Conservation (phyloP, 64 coral and sea anemone genomes). For the Porites lutea region DNA sequence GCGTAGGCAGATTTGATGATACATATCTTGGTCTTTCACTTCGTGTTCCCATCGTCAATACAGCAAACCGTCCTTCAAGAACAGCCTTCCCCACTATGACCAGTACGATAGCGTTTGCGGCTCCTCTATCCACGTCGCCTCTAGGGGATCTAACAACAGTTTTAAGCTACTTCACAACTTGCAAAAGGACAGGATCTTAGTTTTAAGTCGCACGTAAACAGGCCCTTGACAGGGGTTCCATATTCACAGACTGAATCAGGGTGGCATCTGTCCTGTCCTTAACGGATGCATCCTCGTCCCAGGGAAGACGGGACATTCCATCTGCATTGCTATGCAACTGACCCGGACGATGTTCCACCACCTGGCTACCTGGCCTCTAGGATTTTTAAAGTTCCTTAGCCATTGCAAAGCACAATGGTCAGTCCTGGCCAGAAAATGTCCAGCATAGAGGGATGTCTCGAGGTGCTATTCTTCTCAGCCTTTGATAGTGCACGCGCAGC, state of each 20-base stretch:
- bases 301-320: constrained; percentile 18
- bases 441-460: constrained; percentile 53
- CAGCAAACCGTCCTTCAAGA: background rate
- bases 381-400: background rate
- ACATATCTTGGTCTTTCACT: background rate
- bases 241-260: background rate
- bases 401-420: constrained; percentile 63
- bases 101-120: constrained; percentile 25
- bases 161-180: too few species aligned
- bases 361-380: background rate
- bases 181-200: background rate
- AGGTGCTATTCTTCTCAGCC: constrained; percentile 50
- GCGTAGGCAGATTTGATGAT: background rate
- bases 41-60: constrained; percentile 37
- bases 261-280: background rate
- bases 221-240: background rate
- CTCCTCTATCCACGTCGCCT: background rate
- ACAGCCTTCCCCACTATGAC: constrained; percentile 20
- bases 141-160: background rate
- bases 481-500: constrained; percentile 7
- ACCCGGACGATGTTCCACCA: background rate
- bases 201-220: background rate
- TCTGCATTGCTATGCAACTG: constrained; percentile 41
- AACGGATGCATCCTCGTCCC: background rate
- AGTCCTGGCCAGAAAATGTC: constrained; percentile 38